These are phyloP conservation scores for Tenthredo livida DNA, from an alignment of 2,888 invertebrate species.

Conservation along the genomic window DNA sequence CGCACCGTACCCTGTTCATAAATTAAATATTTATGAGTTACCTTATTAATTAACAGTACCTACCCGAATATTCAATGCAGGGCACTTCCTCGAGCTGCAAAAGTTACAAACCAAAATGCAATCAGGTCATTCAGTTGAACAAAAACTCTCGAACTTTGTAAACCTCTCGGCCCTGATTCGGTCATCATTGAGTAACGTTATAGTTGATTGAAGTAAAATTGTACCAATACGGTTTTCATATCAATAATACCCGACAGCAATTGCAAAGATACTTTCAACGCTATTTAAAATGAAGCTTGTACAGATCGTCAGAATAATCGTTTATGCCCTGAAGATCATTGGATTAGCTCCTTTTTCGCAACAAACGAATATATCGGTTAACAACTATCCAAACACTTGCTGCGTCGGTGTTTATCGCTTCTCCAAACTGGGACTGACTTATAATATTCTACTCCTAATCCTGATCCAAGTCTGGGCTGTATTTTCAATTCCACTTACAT, in stretches of 20 bases:
- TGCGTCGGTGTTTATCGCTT: background rate
- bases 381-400: background rate
- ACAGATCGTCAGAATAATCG: background rate
- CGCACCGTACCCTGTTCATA: background rate
- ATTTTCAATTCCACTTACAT: background rate
- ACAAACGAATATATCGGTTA: background rate
- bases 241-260: background rate
- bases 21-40: background rate
- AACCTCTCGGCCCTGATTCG: background rate
- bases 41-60: background rate
- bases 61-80: background rate
- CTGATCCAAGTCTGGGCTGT: background rate
- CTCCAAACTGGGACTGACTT: slow-evolving; percentile 6
- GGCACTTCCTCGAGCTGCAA: background rate
- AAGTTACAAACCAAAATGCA: background rate
- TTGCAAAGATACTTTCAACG: background rate
- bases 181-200: background rate
- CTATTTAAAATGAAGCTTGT: background rate
- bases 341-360: background rate
- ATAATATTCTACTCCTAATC: background rate
- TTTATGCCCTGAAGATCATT: slow-evolving; percentile 7
- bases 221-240: background rate
- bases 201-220: background rate
- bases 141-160: background rate
- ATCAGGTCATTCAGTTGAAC: background rate